Conservation (phyloP, 1,140 invertebrate genomes). For the Thrips palmi region DNA sequence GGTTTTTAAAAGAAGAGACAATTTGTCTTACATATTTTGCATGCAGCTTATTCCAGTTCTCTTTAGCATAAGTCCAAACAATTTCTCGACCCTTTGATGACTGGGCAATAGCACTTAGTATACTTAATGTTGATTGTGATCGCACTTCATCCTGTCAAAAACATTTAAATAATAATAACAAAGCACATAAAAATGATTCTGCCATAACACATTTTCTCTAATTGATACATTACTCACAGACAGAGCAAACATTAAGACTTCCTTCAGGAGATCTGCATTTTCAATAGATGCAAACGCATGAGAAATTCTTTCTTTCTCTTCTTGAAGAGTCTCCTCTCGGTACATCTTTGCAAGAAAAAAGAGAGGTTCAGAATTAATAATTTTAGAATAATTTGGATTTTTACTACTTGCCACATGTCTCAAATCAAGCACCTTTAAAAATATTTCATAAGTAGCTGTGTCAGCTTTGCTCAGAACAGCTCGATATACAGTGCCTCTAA, state of each 20-base stretch:
- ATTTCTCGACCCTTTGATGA: slow-evolving; percentile 59
- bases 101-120: slow-evolving; percentile 61
- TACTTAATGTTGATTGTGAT: slow-evolving; percentile 75
- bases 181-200: no score
- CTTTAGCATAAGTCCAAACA: slow-evolving; percentile 80
- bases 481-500: slow-evolving; percentile 71
- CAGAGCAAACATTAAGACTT: slow-evolving; percentile 76
- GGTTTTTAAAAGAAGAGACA: no score
- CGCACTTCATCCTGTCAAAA: slow-evolving; percentile 65
- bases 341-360: slow-evolving; percentile 39
- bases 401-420: no score
- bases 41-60: slow-evolving; percentile 57
- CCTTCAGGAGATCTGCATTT: slow-evolving; percentile 45
- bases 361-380: no score
- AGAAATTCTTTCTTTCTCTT: slow-evolving; percentile 82
- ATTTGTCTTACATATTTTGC: no score
- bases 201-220: no score
- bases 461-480: slow-evolving; percentile 57
- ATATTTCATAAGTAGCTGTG: slow-evolving; percentile 47
- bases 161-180: no score
- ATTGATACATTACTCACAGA: no score
- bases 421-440: slow-evolving; percentile 58
- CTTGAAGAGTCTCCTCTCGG: slow-evolving; percentile 66
- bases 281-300: slow-evolving; percentile 57
- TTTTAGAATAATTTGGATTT: no score